phyloP scores from a whole-genome alignment of 2,888 invertebrate species.

The Congeria kusceri region DNA sequence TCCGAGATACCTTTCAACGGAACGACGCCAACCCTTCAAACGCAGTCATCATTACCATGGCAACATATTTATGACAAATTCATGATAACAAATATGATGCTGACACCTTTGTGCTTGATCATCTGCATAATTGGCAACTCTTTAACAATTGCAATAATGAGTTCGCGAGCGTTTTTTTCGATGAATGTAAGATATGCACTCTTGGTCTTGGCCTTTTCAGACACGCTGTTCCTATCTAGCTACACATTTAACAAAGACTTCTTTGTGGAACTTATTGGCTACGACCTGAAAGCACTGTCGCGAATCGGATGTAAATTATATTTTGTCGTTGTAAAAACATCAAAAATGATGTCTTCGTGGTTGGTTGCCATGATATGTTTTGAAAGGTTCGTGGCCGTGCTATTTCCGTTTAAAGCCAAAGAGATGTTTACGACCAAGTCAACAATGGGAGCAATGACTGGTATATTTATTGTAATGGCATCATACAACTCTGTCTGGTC shows the following conservation, averaged over 20 bases:
- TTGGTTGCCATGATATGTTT: slow-evolving; percentile 70
- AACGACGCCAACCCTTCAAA: no score
- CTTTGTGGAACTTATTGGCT: slow-evolving; percentile 59
- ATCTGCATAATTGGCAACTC: slow-evolving; percentile 69
- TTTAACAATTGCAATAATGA: slow-evolving; percentile 68
- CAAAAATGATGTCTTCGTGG: slow-evolving; percentile 76
- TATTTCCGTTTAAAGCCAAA: slow-evolving; percentile 69
- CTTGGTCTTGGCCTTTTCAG: slow-evolving; percentile 68
- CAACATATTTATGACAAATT: no score
- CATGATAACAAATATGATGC: slow-evolving; percentile 12
- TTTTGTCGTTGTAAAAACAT: slow-evolving; percentile 66
- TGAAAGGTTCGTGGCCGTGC: slow-evolving; percentile 73
- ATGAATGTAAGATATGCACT: slow-evolving; percentile 65
- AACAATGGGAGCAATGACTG: slow-evolving; percentile 43
- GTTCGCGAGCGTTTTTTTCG: slow-evolving; percentile 47
- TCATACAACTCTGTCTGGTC: slow-evolving; percentile 67
- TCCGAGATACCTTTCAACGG: no score
- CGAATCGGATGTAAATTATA: slow-evolving; percentile 67
- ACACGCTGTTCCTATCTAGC: slow-evolving; percentile 64
- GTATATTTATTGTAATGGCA: slow-evolving; percentile 55
- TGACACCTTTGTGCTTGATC: slow-evolving; percentile 59
- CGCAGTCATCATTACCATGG: no score
- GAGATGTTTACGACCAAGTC: slow-evolving; percentile 61
- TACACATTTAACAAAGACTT: slow-evolving; percentile 71
- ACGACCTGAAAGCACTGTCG: slow-evolving; percentile 66